Evolutionary conservation across 2,113 vertebrate species (phyloP).

Genomic region (Sminthopsis crassicaudata): DNA sequence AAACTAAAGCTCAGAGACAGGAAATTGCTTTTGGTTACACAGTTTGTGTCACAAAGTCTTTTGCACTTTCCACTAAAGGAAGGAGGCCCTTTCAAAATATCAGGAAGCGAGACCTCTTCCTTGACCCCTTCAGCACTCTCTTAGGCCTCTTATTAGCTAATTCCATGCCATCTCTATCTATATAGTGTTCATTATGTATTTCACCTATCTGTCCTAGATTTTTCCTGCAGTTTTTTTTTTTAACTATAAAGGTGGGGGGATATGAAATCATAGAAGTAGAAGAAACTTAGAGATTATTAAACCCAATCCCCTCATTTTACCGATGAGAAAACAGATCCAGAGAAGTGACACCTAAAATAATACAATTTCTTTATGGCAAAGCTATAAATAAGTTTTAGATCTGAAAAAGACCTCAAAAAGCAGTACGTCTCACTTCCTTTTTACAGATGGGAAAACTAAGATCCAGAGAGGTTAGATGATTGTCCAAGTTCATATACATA

Average conservation of each 20-base stretch:
- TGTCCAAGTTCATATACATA: neutral
- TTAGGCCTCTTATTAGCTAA: neutral
- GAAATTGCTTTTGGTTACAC: neutral
- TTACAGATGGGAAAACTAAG: constrained; percentile 15
- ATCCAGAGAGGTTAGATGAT: neutral
- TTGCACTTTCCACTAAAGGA: neutral
- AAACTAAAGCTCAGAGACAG: neutral
- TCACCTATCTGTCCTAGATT: no score
- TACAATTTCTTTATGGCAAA: neutral
- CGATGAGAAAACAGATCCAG: neutral
- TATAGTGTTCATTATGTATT: neutral
- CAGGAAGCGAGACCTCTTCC: neutral
- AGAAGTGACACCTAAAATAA: neutral
- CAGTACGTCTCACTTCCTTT: neutral
- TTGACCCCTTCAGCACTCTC: neutral
- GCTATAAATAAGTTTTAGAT: neutral
- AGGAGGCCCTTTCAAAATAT: neutral
- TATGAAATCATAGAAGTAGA: neutral
- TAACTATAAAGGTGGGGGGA: neutral
- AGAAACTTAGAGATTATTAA: neutral
- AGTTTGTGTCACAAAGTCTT: neutral
- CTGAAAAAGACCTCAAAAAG: no score
- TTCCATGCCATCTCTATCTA: neutral
- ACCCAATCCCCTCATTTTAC: neutral
- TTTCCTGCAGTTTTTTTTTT: neutral